Conservation (phyloP, 2,797 vertebrate genomes). For the Arnoldichthys spilopterus region DNA sequence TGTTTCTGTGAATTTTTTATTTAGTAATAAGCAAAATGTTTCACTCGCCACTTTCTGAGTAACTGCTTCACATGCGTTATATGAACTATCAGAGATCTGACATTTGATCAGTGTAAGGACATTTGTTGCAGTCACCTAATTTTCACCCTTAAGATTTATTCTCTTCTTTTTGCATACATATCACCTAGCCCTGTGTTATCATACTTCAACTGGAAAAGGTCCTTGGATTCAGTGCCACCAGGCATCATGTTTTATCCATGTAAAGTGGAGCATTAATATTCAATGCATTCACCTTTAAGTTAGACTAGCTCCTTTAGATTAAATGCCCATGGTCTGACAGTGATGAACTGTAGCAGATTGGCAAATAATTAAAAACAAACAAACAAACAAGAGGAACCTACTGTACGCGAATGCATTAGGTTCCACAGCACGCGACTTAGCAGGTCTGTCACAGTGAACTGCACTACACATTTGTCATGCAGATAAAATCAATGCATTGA, state of each 20-base stretch:
- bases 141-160: constrained; percentile 15
- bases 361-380: constrained; percentile 57
- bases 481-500: constrained; percentile 71
- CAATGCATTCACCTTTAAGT: constrained; percentile 54
- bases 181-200: constrained; percentile 38
- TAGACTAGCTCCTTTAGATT: constrained; percentile 43
- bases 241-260: constrained; percentile 49
- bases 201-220: constrained; percentile 28
- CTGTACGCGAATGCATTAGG: constrained; percentile 57
- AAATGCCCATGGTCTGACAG: constrained; percentile 51
- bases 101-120: background rate
- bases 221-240: constrained; percentile 44
- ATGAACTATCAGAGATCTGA: constrained; percentile 5
- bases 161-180: constrained; percentile 19
- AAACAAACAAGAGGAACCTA: constrained; percentile 26
- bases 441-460: constrained; percentile 62
- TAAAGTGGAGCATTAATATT: constrained; percentile 60
- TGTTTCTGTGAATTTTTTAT: background rate
- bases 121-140: background rate
- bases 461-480: constrained; percentile 68
- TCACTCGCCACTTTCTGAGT: too few relatives aligned
- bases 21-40: background rate
- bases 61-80: background rate
- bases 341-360: constrained; percentile 34
- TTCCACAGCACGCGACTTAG: constrained; percentile 61